Base-by-base conservation (phyloP, 1,140 invertebrate genomes). In the Lanistes nyassanus region DNA sequence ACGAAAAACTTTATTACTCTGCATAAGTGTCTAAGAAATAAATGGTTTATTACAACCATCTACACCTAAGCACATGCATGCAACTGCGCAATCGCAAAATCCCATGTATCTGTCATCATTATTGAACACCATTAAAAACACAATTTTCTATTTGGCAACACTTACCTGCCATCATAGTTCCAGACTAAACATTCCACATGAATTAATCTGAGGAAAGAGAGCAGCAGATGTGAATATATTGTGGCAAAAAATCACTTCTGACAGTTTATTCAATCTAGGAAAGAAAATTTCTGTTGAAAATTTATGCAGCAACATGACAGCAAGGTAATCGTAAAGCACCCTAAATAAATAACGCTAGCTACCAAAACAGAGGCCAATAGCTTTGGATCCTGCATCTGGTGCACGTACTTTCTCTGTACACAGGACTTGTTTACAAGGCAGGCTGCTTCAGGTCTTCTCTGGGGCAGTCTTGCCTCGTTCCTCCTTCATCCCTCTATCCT, bases 121-220 rank as follows among this genome's bases (percentile, higher is more conserved):
- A n/a, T n/a, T n/a, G n/a, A n/a, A n/a, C n/a, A n/a, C n/a, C 51
- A 11, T 13, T 53, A 53, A 13, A 23, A 53, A 11, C 13, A 23
- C 23, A 53, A 53, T 13, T 13, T 13, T 53, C 23, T 13, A 53
- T 53, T 13, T 53, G 51, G 23, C 21, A 21, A 65, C 39, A 82
- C 81, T 77, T 79, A 88, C 87, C 76, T 82, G 74, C 90, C 90
- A 86, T 88, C 86, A 58, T 79, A 85, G 80, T 91, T 86, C 89
- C 89, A 91, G 79, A 91, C 90, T 81, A 82, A 88, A 47, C 89
- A 89, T 77, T 90, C 88, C 60, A 91, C 83, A 79, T 87, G 86
- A n/a, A 91, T 85, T 21, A 79, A 78, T 75, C 88, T 87, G 76
- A 42, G 81, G 81, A 62, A 53, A 62, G 75, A 75, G 34, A 76